Percentiles rank a stretch among this genome's conserved stretches.
Conservation (phyloP, 2,797 vertebrate genomes). For the Bryconaethiops microstoma region DNA sequence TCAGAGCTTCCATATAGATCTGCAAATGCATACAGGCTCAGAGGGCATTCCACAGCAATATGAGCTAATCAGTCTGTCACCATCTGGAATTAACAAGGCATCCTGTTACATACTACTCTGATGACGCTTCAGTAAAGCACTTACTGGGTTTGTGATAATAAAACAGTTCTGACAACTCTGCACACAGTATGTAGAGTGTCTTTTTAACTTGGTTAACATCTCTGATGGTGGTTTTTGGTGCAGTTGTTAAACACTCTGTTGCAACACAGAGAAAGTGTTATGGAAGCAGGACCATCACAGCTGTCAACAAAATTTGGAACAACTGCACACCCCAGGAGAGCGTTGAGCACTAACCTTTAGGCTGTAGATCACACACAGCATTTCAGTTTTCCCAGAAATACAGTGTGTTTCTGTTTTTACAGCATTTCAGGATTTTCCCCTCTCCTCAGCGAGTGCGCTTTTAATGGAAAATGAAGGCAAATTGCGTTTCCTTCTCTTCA, state of each 20-base stretch:
- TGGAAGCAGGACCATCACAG: constrained; percentile 27
- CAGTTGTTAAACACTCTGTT: neutral
- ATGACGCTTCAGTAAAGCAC: constrained; percentile 31
- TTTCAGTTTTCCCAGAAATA: constrained; percentile 44
- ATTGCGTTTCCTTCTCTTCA: neutral
- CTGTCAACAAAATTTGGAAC: constrained; percentile 26
- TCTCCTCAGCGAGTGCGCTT: neutral
- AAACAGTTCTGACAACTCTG: neutral
- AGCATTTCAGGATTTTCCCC: constrained; percentile 1
- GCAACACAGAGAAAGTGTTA: neutral
- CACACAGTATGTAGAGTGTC: neutral
- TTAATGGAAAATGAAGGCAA: neutral
- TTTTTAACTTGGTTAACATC: neutral
- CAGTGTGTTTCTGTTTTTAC: neutral
- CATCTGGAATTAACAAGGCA: constrained; percentile 18
- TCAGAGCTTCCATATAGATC: constrained; percentile 11
- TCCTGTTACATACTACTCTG: constrained; percentile 5
- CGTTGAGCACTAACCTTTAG: constrained; percentile 2
- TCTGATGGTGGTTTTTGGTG: neutral
- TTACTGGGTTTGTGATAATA: constrained; percentile 21
- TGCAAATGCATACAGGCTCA: constrained; percentile 5
- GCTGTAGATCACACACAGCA: constrained; percentile 30
- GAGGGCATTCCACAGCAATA: constrained; percentile 28
- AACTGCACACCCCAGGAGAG: constrained; percentile 21
- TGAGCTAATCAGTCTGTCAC: constrained; percentile 11